Evolutionary conservation across 2,888 invertebrate genomes (phyloP), one percentile per base, ranked within the genome.

Genomic region (Rhingia rostrata): DNA sequence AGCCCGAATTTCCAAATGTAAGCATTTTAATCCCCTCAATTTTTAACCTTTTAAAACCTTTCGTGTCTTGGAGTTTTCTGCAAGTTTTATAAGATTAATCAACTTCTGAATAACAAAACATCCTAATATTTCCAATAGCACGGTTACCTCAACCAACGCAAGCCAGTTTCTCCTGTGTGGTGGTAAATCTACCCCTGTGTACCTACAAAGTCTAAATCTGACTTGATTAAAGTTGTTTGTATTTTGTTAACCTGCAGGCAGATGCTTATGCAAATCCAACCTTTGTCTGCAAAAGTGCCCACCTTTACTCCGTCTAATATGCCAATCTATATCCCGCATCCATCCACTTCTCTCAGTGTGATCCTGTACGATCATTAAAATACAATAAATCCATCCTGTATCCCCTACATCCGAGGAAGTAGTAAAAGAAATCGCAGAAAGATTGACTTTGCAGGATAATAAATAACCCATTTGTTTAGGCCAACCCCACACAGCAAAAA

Each of bases 401-500:
- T 47, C 37, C 39, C 9, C 47, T 7, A 12, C 58, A 51, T 4
- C 61, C 43, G 22, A 60, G 12, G 45, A 4, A 6, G 37, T 5
- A 45, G 32, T n/a, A 45, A 54, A 67, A 12, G 47, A 74, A 80
- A 67, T 75, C 54, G 60, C 39, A 69, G 32, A 74, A 60, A 69
- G 64, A 81, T 79, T 79, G 72, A 79, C 83, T 73, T 78, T 54
- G 7, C 54, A 43, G 51, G 41, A 69, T 69, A 83, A 83, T 84
- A 84, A 84, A 84, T 84, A 80, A 74, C 74, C 73, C 74, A 84
- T 84, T 84, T 80, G 79, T 58, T 69, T 69, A 47, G 66, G 56
- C 73, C 49, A 58, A 47, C 4, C 53, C 2, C 22, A 45, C 12
- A 45, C 30, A 22, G 33, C n/a, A 35, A 10, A 41, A 35, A n/a